Conservation (phyloP, 2,113 vertebrate species). For the Casuarius casuarius region DNA sequence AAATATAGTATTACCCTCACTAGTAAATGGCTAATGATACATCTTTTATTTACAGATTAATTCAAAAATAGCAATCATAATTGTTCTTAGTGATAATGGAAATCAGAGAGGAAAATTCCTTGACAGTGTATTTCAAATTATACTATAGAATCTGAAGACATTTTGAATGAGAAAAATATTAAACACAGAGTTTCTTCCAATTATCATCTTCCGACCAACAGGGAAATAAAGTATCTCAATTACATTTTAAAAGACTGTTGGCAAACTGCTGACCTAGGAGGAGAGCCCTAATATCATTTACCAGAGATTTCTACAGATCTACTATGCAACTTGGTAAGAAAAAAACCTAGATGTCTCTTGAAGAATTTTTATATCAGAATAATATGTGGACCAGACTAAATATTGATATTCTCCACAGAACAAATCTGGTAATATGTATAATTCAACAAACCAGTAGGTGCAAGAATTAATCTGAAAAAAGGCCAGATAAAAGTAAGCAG, state of each 20-base stretch:
- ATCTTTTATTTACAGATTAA: neutral
- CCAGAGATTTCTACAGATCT: neutral
- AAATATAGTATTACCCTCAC: neutral
- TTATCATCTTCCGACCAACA: neutral
- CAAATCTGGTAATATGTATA: neutral
- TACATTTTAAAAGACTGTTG: neutral
- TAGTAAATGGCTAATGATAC: neutral
- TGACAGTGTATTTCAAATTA: neutral
- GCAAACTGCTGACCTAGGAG: constrained; percentile 19
- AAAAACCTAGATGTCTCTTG: neutral
- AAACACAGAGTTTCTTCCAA: neutral
- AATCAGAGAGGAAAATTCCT: neutral
- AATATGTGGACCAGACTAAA: neutral
- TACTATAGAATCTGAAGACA: neutral
- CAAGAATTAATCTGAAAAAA: neutral
- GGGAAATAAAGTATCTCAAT: neutral
- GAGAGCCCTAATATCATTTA: neutral
- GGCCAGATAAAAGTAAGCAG: neutral
- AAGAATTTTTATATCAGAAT: neutral
- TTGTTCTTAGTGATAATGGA: neutral
- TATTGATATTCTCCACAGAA: neutral
- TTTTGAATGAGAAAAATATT: neutral
- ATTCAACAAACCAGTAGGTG: neutral
- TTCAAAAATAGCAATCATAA: neutral
- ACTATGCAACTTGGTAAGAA: neutral